Conservation (phyloP, 1,140 invertebrate species). For the Adelges cooleyi region DNA sequence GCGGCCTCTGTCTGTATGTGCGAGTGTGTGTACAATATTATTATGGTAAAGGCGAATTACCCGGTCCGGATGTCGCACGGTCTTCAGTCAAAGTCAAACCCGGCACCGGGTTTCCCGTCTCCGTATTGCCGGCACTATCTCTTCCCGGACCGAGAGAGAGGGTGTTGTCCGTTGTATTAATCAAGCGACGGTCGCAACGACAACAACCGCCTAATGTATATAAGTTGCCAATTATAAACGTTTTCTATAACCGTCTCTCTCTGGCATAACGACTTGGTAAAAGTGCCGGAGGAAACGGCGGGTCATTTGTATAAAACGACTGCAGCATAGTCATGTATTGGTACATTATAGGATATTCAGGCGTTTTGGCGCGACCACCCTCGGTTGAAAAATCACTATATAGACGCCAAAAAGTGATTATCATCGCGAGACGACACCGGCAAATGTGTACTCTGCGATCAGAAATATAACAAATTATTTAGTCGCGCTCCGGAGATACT, state of each 20-base stretch:
- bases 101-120: no score
- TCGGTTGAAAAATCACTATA: no score
- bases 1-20: not conserved
- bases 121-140: not conserved
- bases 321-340: not conserved
- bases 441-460: no score
- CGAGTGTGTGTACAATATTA: no score
- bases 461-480: no score
- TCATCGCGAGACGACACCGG: no score
- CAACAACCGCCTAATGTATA: not conserved
- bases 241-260: no score
- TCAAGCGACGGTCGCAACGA: not conserved
- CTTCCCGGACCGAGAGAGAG: not conserved
- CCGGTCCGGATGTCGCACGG: constrained; percentile 22
- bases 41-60: not conserved
- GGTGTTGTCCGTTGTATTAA: constrained; percentile 4
- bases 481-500: no score
- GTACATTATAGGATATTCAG: no score
- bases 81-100: constrained; percentile 26
- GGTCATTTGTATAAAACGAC: constrained; percentile 5
- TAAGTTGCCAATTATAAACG: no score
- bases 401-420: no score
- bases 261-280: not conserved
- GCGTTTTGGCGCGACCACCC: no score
- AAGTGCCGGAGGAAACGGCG: not conserved